Base-by-base conservation (phyloP, 2,113 vertebrate genomes). In the Rhinichthys klamathensis region DNA sequence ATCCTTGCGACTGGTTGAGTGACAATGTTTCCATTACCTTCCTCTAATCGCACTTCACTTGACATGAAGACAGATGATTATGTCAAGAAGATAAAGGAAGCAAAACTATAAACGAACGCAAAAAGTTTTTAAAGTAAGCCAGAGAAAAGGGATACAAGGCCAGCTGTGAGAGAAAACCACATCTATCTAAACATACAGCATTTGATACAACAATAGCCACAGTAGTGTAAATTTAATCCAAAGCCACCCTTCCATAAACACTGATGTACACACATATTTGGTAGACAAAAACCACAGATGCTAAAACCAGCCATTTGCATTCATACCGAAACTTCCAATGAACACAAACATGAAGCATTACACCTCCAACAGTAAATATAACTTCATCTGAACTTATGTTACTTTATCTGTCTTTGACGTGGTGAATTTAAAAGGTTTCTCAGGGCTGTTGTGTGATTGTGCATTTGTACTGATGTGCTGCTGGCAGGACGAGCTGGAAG, bases 401-500 rank as follows among this genome's bases (percentile, higher is more conserved):
- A 13, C 21, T 58, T 78, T 23, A 38, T 58, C 51, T 60, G 18
- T 60, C 12, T 78, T 13, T 78, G 54, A 60, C 12, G 25, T 38
- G 2, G n/a, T 78, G 4, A 56, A 78, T 79, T 23, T n/a, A 60
- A 60, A 65, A 30, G 60, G 9, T 67, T 65, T 27, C 60, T 69
- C 10, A 30, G 61, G 58, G n/a, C 7, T 51, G 79, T 73, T 78
- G 82, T 6, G n/a, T 88, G 79, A 73, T 84, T 69, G 84, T 44
- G 82, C 30, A 30, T 74, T 82, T 61, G 85, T 84, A 69, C 30
- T 83, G 60, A 51, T 56, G 73, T 44, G 49, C 9, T 75, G 11
- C 54, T 89, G 87, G 82, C 86, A 84, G 75, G 76, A 89, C 82
- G 88, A 63, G 89, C 49, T 60, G 16, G 30, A 69, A 69, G 32